phyloP scores from a whole-genome alignment of 2,113 vertebrate species.

The Sterrhoptilus dennistouni region DNA sequence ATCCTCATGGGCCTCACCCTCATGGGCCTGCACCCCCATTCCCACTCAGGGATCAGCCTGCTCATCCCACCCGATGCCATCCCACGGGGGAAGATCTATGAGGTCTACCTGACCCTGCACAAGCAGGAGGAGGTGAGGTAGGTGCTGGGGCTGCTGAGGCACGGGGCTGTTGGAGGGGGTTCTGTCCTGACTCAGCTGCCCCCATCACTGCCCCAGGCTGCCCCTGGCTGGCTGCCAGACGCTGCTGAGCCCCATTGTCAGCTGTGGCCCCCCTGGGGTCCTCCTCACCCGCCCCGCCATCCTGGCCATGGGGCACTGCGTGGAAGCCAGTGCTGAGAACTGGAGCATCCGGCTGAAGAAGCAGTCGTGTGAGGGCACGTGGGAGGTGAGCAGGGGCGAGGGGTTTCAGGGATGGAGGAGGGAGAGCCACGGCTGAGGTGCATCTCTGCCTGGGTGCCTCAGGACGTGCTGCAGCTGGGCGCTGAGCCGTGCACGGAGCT shows the following conservation, averaged over 20 bases:
- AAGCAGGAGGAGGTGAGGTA: conserved; percentile 98
- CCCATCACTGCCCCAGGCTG: conserved; percentile 73
- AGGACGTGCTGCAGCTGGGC: conserved; percentile 94
- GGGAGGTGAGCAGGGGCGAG: conserved; percentile 85
- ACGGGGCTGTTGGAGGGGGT: fast-evolving
- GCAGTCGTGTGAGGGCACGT: conserved; percentile 92
- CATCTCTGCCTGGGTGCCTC: neutral
- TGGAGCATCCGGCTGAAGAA: conserved; percentile 97
- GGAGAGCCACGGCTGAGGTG: neutral
- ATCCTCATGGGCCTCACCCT: neutral
- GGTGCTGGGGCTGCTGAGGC: conserved; percentile 56
- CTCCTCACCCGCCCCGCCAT: conserved; percentile 94
- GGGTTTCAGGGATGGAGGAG: neutral
- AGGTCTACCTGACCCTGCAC: conserved; percentile 97
- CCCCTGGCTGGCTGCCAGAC: conserved; percentile 96
- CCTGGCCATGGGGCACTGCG: conserved; percentile 95
- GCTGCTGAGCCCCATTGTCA: conserved; percentile 93
- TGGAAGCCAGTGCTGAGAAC: conserved; percentile 91
- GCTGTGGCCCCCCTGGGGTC: conserved; percentile 96
- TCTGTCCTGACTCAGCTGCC: neutral
- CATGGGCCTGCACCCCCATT: neutral
- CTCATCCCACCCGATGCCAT: conserved; percentile 98
- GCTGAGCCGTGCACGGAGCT: conserved; percentile 88
- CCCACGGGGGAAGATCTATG: conserved; percentile 97
- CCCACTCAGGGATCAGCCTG: conserved; percentile 86